phyloP scores from a whole-genome alignment of 2,888 invertebrate species.

The Beris morrisii region DNA sequence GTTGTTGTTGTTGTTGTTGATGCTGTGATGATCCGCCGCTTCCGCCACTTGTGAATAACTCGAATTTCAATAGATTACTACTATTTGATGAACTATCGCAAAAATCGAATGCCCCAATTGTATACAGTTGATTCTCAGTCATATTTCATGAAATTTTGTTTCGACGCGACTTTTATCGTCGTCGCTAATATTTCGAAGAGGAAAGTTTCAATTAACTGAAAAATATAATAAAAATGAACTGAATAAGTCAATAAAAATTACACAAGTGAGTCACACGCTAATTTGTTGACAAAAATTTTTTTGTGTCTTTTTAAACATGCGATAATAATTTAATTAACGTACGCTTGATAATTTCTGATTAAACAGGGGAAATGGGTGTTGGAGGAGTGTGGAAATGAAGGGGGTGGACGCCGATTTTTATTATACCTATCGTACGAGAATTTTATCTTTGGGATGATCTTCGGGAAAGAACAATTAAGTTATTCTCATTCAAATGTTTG shows the following conservation, averaged over 20 bases:
- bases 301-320: background rate
- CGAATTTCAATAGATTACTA: constrained; percentile 53
- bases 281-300: background rate
- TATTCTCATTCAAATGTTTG: too few relatives aligned
- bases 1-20: too few relatives aligned
- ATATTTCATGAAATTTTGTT: constrained; percentile 42
- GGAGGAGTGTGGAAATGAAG: too few relatives aligned
- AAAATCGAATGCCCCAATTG: constrained; percentile 55
- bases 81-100: constrained; percentile 55
- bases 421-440: too few relatives aligned
- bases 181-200: background rate
- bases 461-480: too few relatives aligned
- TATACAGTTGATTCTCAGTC: constrained; percentile 56
- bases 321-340: too few relatives aligned
- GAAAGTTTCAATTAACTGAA: background rate
- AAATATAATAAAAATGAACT: background rate
- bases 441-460: too few relatives aligned
- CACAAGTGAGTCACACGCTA: too few relatives aligned
- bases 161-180: background rate
- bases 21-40: constrained; percentile 30
- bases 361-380: too few relatives aligned
- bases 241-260: background rate
- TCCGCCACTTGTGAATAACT: constrained; percentile 33
- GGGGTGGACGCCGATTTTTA: too few relatives aligned
- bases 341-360: too few relatives aligned